Base-by-base conservation (phyloP, 2,888 invertebrate genomes). In the Amblyjoppa proteus region DNA sequence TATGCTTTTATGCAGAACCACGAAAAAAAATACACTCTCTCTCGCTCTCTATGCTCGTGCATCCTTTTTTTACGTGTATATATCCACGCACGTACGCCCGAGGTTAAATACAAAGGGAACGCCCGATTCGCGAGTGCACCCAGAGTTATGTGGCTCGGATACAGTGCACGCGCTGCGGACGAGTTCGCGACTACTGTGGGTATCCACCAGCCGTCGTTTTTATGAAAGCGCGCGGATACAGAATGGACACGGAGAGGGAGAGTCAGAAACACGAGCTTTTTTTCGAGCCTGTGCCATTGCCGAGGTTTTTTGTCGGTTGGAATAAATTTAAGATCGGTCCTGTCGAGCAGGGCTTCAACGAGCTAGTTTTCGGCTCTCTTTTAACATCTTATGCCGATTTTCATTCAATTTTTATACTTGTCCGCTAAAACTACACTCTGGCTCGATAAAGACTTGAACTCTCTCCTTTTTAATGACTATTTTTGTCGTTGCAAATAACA, bases 51-150 rank as follows among this genome's bases (percentile, higher is more conserved):
- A 0, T 3, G 11, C 11, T 5, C 2, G 11, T 41, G 11, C 11
- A 41, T 41, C 11, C 11, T 64, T n/a, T 31, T 34, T n/a, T 28
- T 31, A 5, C 6, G 53, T 45, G 6, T 64, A 34, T 34, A 64
- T 7, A 64, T 13, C 41, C 31, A 73, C 34, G 34, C n/a, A 25
- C 58, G 38, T 56, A 71, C 56, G 66, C 45, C 34, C 66, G 49
- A 78, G 66, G 77, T 66, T 68, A 73, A 68, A 66, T 53, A 78
- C 68, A 83, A 77, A 73, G 75, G 83, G 64, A 61, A 71, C 74
- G 74, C 49, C 25, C 68, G 56, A 75, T 81, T 61, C 25, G 51
- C 11, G 66, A 76, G 66, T 76, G 53, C 66, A 38, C 20, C 20
- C 68, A 66, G 66, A 64, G 64, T 64, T 16, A 64, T 16, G 64